Base-by-base conservation (phyloP, 1,140 invertebrate species). In the Drosophila teissieri region DNA sequence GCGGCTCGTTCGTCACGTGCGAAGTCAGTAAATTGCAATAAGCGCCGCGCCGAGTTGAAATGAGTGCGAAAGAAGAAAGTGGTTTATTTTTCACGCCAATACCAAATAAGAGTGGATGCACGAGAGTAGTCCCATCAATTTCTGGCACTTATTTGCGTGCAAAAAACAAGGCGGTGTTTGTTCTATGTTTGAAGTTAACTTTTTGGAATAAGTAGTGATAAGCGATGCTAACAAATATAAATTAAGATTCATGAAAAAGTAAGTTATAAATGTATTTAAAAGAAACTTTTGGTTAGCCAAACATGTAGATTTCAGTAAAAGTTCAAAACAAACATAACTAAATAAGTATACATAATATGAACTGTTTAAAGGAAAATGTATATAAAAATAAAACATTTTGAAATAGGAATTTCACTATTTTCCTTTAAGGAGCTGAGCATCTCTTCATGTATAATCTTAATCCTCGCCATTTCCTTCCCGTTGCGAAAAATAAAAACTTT, bases 1-100 rank as follows among this genome's bases (percentile, higher is more conserved):
- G 79, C 53, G 67, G 53, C 79, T 81, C 80, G 80, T 82, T 83
- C 83, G 74, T 82, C 80, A 82, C 80, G 80, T 82, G 68, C 74
- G 62, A 44, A 78, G 80, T 82, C 74, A 74, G 80, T 82, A 82
- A 82, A 82, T 82, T 82, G 80, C 80, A 82, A 82, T 83, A 74
- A 82, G 80, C 49, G 63, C 63, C 54, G 60, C 62, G 61, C 72
- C 76, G 73, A 78, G 80, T 74, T 77, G 57, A 64, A 64, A 69
- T 69, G 78, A 78, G 74, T 74, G 68, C 39, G 79, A 60, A 34
- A 14, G 31, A 58, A 46, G 37, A 46, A 61, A 77, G 57, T 52
- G 68, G 64, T 57, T 57, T 70, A 70, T 57, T 70, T 70, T 70
- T 49, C 68, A 57, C 36, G 67, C 12, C 27, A 36, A 40, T 57